Base-by-base conservation (phyloP, 1,140 invertebrate species). In the Plodia interpunctella region DNA sequence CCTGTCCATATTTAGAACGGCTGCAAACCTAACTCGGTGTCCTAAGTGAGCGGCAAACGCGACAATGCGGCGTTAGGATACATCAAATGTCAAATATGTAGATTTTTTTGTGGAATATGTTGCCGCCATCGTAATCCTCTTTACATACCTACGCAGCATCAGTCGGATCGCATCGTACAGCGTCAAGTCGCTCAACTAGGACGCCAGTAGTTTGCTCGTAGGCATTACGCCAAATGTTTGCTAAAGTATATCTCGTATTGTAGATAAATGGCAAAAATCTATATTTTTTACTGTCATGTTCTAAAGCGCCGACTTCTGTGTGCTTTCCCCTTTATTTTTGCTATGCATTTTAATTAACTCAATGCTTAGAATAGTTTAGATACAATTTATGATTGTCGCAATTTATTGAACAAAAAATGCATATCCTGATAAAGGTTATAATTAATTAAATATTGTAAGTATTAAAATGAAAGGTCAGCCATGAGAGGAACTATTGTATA, bases 401-500 rank as follows among this genome's bases (percentile, higher is more conserved):
- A 21, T 52, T 59, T 32, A 32, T 59, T 53, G 21, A 53, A 57
- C 50, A 56, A 62, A 67, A 25, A 60, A 68, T 57, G 83, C 82
- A 88, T 85, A 84, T 87, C 83, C 75, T 74, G 66, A 49, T 70
- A 59, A 69, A 57, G 64, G 70, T 86, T 82, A 70, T 65, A 64
- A 62, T 73, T 63, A 67, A 73, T 73, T 76, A 75, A 68, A 74
- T 77, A 75, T 66, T 80, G 74, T 85, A 87, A 84, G 75, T 80
- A 81, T 76, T 77, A 44, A 25, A 80, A 78, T 61, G 77, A 85
- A 85, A 86, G 85, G 85, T 88, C 85, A 86, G 83, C 19, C 78
- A 86, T 80, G 83, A 86, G 83, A 85, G 83, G 82, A 86, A 86
- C 75, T 85, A 87, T 83, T 79, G 65, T 80, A 74, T 79, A 82